Evolutionary conservation across 2,113 vertebrate genomes (phyloP), one percentile per base, ranked within the genome.

Genomic region (Uropsilus gracilis): DNA sequence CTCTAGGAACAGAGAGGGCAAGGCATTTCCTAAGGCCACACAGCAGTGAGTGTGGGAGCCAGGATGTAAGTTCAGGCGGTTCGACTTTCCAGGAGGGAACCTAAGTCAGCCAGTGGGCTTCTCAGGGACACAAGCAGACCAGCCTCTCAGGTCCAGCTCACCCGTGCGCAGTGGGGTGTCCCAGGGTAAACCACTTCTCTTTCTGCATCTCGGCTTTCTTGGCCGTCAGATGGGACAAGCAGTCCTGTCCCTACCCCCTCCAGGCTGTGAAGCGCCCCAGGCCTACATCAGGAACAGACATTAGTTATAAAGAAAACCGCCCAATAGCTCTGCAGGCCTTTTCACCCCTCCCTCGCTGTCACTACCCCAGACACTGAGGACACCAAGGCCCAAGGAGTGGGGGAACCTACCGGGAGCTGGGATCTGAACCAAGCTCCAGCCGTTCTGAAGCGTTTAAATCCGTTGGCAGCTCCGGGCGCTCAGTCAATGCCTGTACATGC

Each of bases 1-100:
- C 22, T 16, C 59, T 59, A 37, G 53, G 48, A 86, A 80, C 68
- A 95, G 89, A 97, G 92, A 93, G 50, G 75, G 28, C 3, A 80
- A 59, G 55, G 63, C 63, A 39, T 73, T 57, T 61, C 30, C 88
- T 68, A 76, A 57, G 42, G 44, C 53, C 89, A 94, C 91, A 95
- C 50, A 80, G 94, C 92, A 76, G n/a, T 5, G 1, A 37, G 32
- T 5, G 5, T 46, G 42, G 7, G 34, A 75, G 59, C 28, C 10
- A n/a, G 64, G 64, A 26, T 8, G 30, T n/a, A 53, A 71, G 37
- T 57, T 0, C 24, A 78, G 37, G 28, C 12, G 63, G 1, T 32
- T 64, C n/a, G n/a, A 39, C 83, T 81, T 90, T 84, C 78, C 28
- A 55, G 39, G 39, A 24, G 55, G 32, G 76, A 84, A 59, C 63